Evolutionary conservation across 2,888 invertebrate species (phyloP).

Genomic region (Reticulitermes lucifugus): DNA sequence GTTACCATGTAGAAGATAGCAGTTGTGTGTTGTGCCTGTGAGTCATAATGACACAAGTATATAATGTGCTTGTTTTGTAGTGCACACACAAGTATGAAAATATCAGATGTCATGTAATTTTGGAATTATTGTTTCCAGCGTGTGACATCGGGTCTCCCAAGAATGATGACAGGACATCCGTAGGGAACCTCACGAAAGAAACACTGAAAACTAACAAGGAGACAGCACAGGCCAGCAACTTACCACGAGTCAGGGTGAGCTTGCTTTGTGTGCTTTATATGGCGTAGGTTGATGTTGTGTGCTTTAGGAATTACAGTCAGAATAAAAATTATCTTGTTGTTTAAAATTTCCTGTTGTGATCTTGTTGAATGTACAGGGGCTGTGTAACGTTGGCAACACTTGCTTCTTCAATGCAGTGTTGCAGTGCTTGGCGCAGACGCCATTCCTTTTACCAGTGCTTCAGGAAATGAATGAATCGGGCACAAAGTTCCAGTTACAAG

Average conservation of each 20-base stretch:
- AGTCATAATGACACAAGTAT: no score
- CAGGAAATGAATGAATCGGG: conserved; percentile 71
- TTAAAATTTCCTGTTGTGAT: neutral
- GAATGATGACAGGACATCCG: neutral
- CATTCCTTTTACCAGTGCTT: conserved; percentile 76
- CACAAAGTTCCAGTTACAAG: conserved; percentile 7
- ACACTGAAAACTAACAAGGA: neutral
- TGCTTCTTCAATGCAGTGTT: conserved; percentile 98
- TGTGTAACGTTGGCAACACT: conserved; percentile 94
- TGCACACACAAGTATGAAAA: no score
- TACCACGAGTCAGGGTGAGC: conserved; percentile 21
- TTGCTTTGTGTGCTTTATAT: neutral
- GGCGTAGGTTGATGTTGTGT: no score
- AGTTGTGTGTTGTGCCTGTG: no score
- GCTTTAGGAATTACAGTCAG: no score
- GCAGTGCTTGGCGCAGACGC: conserved; percentile 91
- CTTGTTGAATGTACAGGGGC: conserved; percentile 69
- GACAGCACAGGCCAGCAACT: neutral
- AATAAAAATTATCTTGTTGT: neutral
- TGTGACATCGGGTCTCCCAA: neutral
- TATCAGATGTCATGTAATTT: no score
- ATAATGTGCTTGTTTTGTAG: no score
- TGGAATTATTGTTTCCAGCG: no score
- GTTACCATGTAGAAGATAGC: no score
- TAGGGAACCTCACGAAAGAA: neutral